Percentiles rank a stretch among this genome's conserved stretches.
These are phyloP conservation scores for Toxotes jaculatrix DNA, from an alignment of 2,113 vertebrate species.

Conservation along the genomic window DNA sequence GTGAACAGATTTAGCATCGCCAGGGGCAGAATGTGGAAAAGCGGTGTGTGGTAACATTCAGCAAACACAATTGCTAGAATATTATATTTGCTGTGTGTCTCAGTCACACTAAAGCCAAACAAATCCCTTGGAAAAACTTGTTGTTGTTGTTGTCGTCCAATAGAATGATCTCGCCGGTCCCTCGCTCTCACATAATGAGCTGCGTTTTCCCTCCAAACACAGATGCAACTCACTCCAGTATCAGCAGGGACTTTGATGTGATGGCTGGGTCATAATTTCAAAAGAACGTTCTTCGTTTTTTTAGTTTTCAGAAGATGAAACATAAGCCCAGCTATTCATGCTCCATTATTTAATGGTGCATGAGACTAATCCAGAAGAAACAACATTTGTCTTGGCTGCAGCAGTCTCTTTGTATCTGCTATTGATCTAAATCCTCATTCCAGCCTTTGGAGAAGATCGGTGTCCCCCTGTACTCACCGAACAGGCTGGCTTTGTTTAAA, in stretches of 20 bases:
- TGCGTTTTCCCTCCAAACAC: neutral
- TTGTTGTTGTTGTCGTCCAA: neutral
- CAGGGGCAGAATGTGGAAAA: neutral
- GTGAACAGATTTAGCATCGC: conserved; percentile 34
- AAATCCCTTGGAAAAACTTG: neutral
- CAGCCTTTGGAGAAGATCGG: conserved; percentile 31
- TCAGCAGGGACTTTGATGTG: conserved; percentile 56
- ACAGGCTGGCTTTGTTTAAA: conserved; percentile 62
- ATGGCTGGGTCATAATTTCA: conserved; percentile 36
- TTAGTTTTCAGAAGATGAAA: conserved; percentile 52
- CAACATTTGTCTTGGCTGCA: conserved; percentile 56
- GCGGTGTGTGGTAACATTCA: conserved; percentile 16
- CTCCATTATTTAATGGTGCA: conserved; percentile 58
- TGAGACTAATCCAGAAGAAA: conserved; percentile 18
- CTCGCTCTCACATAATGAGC: conserved; percentile 26
- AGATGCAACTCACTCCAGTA: neutral
- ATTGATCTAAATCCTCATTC: conserved; percentile 51
- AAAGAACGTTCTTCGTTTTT: conserved; percentile 21
- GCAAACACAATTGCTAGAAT: neutral
- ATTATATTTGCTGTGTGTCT: neutral
- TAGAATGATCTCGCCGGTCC: neutral
- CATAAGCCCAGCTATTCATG: conserved; percentile 38
- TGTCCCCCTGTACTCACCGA: neutral
- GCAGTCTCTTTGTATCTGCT: conserved; percentile 36
- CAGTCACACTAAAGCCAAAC: conserved; percentile 4